Base-by-base conservation (phyloP, 2,888 invertebrate species). In the Linnaemya tessellans region DNA sequence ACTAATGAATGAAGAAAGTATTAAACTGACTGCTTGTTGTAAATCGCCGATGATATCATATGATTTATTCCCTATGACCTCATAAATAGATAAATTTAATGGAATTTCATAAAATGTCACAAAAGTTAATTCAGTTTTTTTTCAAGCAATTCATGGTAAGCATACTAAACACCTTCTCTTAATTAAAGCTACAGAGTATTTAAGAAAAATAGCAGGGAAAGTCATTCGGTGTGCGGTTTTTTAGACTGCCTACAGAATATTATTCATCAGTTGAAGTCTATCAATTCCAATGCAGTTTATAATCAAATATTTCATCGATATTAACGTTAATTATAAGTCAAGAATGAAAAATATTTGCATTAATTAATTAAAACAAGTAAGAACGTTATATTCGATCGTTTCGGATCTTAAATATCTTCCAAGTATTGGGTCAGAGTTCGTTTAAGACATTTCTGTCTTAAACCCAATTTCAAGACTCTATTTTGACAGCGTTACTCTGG, bases 21-120 rank as follows among this genome's bases (percentile, higher is more conserved):
- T 18, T 46, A 41, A 70, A 54, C 15, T 62, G 15, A 51, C 11
- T 35, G 64, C 35, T 65, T 43, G 20, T 30, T 38, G 10, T 13
- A 22, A 58, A 60, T 43, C 8, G n/a, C 18, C 71, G 77, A 60
- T 77, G n/a, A 8, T 58, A 65, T 77, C 81, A 35, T 68, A 68
- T 80, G 80, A 80, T 68, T 80, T 80, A 74, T 74, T 60, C 80
- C 60, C 35, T 74, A 30, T 81, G 71, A 71, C 58, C 70, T 67
- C 74, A 71, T 58, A 58, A 65, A 64, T 38, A 75, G 68, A 75
- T 62, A 68, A 70, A 56, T 30, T 38, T 51, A 18, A 68, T 73
- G 15, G 20, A 58, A 56, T 71, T 71, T 49, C n/a, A 54, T 56
- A 65, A 51, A 58, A 82, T 77, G 56, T 49, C 49, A 71, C 77